Evolutionary conservation across 2,797 vertebrate genomes (phyloP).

Genomic region (Macroramphosus scolopax): DNA sequence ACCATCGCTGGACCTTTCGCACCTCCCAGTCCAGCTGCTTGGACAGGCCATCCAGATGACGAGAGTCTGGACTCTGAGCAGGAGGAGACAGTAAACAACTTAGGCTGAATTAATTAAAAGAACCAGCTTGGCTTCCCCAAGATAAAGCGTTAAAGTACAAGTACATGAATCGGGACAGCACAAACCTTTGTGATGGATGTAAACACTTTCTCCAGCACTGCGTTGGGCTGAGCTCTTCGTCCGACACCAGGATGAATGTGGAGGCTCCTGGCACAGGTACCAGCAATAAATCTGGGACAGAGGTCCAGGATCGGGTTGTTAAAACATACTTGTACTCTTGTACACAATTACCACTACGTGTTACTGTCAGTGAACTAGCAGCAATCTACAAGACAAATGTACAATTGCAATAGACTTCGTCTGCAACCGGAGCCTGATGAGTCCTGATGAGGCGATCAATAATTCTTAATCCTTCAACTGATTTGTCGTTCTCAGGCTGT

Average conservation of each 20-base stretch:
- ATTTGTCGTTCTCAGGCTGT: too few relatives aligned
- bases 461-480: too few relatives aligned
- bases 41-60: slow-evolving; percentile 88
- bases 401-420: too few relatives aligned
- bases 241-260: slow-evolving; percentile 82
- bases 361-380: too few relatives aligned
- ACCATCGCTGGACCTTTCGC: slow-evolving; percentile 94
- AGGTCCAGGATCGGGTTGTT: slow-evolving; percentile 1
- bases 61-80: slow-evolving; percentile 86
- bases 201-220: slow-evolving; percentile 89
- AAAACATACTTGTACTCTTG: too few relatives aligned
- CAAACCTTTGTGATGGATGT: slow-evolving; percentile 79
- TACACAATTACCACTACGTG: too few relatives aligned
- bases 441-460: too few relatives aligned
- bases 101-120: too few relatives aligned
- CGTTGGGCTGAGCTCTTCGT: slow-evolving; percentile 84
- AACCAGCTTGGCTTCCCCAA: too few relatives aligned
- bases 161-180: neutral
- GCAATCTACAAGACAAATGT: too few relatives aligned
- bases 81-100: slow-evolving; percentile 3
- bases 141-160: neutral
- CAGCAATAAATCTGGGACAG: slow-evolving; percentile 86
- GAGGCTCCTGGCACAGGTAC: slow-evolving; percentile 82
- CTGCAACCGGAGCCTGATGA: too few relatives aligned
- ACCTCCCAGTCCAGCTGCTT: slow-evolving; percentile 98